These are phyloP conservation scores for Himalopsyche kuldschensis DNA, from an alignment of 2,888 invertebrate species.

Conservation along the genomic window DNA sequence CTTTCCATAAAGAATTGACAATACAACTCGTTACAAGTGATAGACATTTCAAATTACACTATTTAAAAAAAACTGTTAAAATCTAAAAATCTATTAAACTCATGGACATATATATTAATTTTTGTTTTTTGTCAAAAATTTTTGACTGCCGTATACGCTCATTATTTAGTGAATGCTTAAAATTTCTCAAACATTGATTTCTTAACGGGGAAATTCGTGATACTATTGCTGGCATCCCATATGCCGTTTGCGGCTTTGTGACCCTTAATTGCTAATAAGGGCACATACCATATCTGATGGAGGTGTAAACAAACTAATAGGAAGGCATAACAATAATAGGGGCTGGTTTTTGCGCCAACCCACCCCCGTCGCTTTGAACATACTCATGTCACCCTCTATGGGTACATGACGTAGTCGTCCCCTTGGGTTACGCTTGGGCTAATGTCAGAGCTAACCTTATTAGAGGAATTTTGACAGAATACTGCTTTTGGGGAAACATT, in stretches of 20 bases:
- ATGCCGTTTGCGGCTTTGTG: conserved; percentile 33
- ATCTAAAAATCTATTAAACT: too few relatives aligned
- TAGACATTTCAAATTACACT: too few relatives aligned
- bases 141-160: background rate
- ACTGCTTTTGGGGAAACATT: conserved; percentile 18
- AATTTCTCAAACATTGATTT: conserved; percentile 13
- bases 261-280: conserved; percentile 40
- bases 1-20: too few relatives aligned
- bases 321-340: conserved; percentile 34
- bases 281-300: conserved; percentile 39
- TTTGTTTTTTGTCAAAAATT: too few relatives aligned
- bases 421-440: conserved; percentile 20
- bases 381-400: background rate
- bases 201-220: conserved; percentile 30
- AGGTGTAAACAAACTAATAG: conserved; percentile 40
- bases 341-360: conserved; percentile 26
- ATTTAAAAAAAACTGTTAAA: too few relatives aligned
- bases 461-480: conserved; percentile 31
- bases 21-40: too few relatives aligned
- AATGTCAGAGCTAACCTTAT: conserved; percentile 29
- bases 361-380: conserved; percentile 4
- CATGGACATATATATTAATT: too few relatives aligned
- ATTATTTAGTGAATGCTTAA: background rate
- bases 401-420: background rate
- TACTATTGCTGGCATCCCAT: conserved; percentile 24